phyloP scores from a whole-genome alignment of 2,888 invertebrate species.

The Philereme vetulata region DNA sequence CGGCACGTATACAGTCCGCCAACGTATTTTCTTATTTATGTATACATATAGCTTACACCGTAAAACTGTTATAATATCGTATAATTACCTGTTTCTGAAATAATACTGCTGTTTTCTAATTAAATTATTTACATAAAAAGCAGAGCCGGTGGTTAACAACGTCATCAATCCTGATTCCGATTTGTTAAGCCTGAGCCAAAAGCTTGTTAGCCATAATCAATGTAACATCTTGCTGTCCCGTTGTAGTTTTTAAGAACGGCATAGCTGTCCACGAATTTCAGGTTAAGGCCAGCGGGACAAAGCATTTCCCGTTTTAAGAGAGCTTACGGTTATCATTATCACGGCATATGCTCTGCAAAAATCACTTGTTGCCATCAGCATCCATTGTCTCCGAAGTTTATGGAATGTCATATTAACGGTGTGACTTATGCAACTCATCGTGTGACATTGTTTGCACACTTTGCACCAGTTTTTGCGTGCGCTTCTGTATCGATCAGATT shows the following conservation, averaged over 20 bases:
- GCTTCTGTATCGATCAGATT: conserved; percentile 43
- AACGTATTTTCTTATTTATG: conserved; percentile 10
- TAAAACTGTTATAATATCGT: conserved; percentile 5
- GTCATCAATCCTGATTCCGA: no score
- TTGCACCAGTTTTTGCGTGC: conserved; percentile 49
- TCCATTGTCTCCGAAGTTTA: conserved; percentile 61
- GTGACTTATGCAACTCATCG: conserved; percentile 58
- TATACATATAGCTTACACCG: conserved; percentile 15
- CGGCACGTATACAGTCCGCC: conserved; percentile 51
- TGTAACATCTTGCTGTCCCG: conserved; percentile 38
- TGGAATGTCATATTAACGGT: conserved; percentile 59
- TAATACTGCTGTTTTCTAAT: neutral
- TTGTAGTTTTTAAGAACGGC: conserved; percentile 52
- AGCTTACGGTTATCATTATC: conserved; percentile 66
- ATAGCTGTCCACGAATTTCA: conserved; percentile 48
- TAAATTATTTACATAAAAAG: no score
- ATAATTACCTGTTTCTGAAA: conserved; percentile 6
- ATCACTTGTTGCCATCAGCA: conserved; percentile 50
- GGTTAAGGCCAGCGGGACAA: conserved; percentile 44
- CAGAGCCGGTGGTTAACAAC: no score
- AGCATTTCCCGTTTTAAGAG: conserved; percentile 68
- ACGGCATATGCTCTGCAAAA: conserved; percentile 29
- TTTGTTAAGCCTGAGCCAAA: conserved; percentile 36
- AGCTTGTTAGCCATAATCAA: conserved; percentile 51
- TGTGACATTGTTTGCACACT: conserved; percentile 54